These are phyloP conservation scores for Ectemnius lituratus DNA, from an alignment of 2,888 invertebrate species.

Conservation along the genomic window DNA sequence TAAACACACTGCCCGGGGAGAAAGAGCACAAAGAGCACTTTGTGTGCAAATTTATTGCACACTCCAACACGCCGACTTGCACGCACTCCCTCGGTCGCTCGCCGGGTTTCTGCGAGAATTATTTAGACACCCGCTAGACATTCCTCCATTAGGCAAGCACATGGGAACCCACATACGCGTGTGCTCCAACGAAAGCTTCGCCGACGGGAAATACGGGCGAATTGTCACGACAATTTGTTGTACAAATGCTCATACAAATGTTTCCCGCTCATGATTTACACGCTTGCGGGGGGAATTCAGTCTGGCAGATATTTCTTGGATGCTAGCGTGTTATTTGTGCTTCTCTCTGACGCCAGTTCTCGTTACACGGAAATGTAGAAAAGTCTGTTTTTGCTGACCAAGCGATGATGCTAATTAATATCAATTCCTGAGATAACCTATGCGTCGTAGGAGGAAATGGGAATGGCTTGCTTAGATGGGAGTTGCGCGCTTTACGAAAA, in stretches of 20 bases:
- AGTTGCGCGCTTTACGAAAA: conserved; percentile 30
- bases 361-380: not conserved
- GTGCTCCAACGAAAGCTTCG: conserved; percentile 14
- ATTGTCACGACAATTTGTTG: conserved; percentile 34
- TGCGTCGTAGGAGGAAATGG: conserved; percentile 46
- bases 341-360: not conserved
- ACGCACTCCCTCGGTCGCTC: conserved; percentile 8
- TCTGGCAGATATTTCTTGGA: too few relatives aligned
- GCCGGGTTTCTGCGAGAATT: conserved; percentile 42
- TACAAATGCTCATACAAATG: not conserved
- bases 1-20: not conserved
- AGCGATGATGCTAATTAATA: conserved; percentile 51
- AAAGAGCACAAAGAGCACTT: conserved; percentile 56
- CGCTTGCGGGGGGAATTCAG: not conserved
- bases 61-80: conserved; percentile 22
- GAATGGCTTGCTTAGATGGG: conserved; percentile 38
- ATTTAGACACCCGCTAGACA: conserved; percentile 57
- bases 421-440: conserved; percentile 44
- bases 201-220: conserved; percentile 25
- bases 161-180: conserved; percentile 13
- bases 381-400: conserved; percentile 35
- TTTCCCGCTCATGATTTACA: not conserved
- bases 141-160: conserved; percentile 49
- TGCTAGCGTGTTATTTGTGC: too few relatives aligned
- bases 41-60: conserved; percentile 61